Base-by-base conservation (phyloP, 1,140 invertebrate species). In the Yoshiicerus persimilis region DNA sequence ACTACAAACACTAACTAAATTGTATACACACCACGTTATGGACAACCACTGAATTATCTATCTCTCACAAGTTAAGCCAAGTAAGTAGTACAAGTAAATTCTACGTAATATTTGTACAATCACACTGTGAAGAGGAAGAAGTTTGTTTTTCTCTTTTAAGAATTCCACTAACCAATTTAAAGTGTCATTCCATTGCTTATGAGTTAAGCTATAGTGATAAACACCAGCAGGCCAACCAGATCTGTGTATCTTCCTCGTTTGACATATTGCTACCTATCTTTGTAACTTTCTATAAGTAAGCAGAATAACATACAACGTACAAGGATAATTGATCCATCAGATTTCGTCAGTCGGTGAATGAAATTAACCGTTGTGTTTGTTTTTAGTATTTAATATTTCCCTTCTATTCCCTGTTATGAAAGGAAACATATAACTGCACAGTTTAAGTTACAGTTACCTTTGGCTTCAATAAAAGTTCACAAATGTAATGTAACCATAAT, bases 271-370 rank as follows among this genome's bases (percentile, higher is more conserved):
- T 56, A 56, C 47, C 47, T 56, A 56, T 16, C 8, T n/a, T n/a
- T 56, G 47, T n/a, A 56, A n/a, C 47, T n/a, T n/a, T n/a, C n/a
- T n/a, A n/a, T n/a, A n/a, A n/a, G n/a, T n/a, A n/a, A n/a, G n/a
- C n/a, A n/a, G n/a, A n/a, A n/a, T n/a, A n/a, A 66, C 62, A 16
- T 66, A 16, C 20, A 23, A 66, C 23, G 5, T 80, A 80, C 56
- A 64, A 88, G 83, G 23, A 88, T 88, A 88, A 88, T 88, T 88
- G 87, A 88, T 80, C 87, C 87, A 88, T 88, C 87, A 88, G 38
- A 88, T 88, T 39, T 88, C 87, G 36, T 88, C 87, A 84, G 87
- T 84, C 77, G 34, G 87, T 32, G 25, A 41, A 88, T 70, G 87
- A 88, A 84, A 66, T 70, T 80, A 80, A 41, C 39, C 75, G 11